Base-by-base conservation (phyloP, 2,797 vertebrate species). In the Choloepus didactylus region DNA sequence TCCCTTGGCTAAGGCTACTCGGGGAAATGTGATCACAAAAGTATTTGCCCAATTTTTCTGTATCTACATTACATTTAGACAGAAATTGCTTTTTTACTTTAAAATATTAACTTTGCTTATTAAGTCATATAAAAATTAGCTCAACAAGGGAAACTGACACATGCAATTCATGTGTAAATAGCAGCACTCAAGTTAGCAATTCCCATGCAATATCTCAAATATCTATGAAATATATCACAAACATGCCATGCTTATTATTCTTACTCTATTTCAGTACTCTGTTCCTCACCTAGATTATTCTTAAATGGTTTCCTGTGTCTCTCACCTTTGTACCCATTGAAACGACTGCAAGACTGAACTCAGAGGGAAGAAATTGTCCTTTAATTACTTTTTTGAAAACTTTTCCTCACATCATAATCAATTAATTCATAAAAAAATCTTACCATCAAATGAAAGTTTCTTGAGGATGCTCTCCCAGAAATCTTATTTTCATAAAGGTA, bases 151-250 rank as follows among this genome's bases (percentile, higher is more conserved):
- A 60, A 84, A 10, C 1, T 66, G 27, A n/a, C 9, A n/a, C 0
- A 8, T 12, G 5, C 5, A 76, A 84, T 77, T 77, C 14, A 16
- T 41, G 9, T 9, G 38, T 59, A 89, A 75, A 38, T 25, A 59
- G 4, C 7, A 69, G 60, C 31, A 77, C 76, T 44, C 41, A 69
- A 6, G 35, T 35, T 35, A 35, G 35, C 35, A 54, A 11, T 56
- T 54, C 0, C 2, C 31, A 21, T 44, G 9, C 41, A 29, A 11
- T 35, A 11, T 51, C 64, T 44, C 44, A 44, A 79, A 46, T 62
- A 0, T 21, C 6, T 38, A 11, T 3, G 1, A 31, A 51, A 49
- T 9, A 27, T 1, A 35, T 29, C 4, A 49, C 23, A 18, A 1
- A 1, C 6, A 41, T 59, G 12, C 9, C 1, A 35, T 15, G 1